Conservation (phyloP, 2,797 vertebrate species). For the Sitta carolinensis region DNA sequence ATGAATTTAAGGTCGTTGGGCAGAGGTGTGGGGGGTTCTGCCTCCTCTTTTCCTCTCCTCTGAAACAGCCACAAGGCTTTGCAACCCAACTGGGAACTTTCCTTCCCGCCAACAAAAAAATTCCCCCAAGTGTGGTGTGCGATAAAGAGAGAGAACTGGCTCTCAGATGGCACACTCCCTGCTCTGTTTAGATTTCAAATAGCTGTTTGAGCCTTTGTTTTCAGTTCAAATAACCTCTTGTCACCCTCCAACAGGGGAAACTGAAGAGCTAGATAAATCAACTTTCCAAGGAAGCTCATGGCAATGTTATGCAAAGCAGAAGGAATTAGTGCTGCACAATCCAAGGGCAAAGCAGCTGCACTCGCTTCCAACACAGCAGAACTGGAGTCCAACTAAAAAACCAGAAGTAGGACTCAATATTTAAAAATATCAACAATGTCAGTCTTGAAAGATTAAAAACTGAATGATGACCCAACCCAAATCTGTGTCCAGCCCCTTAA, state of each 20-base stretch:
- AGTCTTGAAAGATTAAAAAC: neutral
- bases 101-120: neutral
- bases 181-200: neutral
- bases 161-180: neutral
- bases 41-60: neutral
- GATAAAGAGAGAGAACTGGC: rapidly evolving
- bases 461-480: neutral
- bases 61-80: neutral
- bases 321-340: neutral
- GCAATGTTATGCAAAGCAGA: neutral
- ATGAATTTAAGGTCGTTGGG: neutral
- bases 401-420: neutral
- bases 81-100: neutral
- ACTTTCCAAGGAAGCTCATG: neutral
- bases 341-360: rapidly evolving
- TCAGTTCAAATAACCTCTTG: neutral
- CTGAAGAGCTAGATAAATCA: neutral
- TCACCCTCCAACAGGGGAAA: neutral
- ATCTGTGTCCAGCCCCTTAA: neutral
- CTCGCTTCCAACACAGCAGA: neutral
- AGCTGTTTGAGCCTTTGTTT: neutral
- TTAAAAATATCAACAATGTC: neutral
- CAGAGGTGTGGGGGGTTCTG: neutral
- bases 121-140: neutral
- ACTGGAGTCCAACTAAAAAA: neutral